phyloP scores from a whole-genome alignment of 2,113 vertebrate species.

The Ceyx margarethae region DNA sequence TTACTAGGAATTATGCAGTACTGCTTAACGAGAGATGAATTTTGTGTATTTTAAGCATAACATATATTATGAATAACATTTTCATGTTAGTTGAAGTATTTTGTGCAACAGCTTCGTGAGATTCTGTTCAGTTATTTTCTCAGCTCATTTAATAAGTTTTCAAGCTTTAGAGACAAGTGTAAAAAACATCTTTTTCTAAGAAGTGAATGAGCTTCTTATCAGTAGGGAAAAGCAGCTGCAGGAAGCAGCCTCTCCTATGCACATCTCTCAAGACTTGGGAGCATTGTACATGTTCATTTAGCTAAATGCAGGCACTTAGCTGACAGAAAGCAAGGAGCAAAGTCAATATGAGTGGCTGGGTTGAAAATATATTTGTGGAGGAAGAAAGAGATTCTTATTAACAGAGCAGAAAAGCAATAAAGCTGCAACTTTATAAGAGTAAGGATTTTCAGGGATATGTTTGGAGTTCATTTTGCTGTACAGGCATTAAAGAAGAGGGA shows the following conservation, averaged over 20 bases:
- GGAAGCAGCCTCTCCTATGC: not conserved
- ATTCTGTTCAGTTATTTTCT: not conserved
- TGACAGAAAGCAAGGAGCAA: not conserved
- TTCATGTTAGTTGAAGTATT: not conserved
- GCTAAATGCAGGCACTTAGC: not conserved
- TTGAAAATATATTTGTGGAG: not conserved
- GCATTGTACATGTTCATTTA: not conserved
- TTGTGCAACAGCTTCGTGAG: not conserved
- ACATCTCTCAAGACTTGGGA: not conserved
- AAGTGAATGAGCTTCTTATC: not conserved
- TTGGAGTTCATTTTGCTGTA: not conserved
- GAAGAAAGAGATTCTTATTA: not conserved
- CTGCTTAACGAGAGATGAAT: not conserved
- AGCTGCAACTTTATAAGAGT: not conserved
- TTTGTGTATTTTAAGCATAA: not conserved
- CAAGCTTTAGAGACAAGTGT: not conserved
- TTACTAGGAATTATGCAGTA: not conserved
- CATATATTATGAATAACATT: not conserved
- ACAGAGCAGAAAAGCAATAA: not conserved
- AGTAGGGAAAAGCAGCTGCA: not conserved
- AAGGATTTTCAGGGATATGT: not conserved
- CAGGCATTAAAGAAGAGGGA: not conserved
- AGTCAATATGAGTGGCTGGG: not conserved
- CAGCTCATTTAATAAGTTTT: not conserved
- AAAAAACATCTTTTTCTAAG: not conserved